Base-by-base conservation (phyloP, 1,140 invertebrate genomes). In the Gonioctena quinquepunctata region DNA sequence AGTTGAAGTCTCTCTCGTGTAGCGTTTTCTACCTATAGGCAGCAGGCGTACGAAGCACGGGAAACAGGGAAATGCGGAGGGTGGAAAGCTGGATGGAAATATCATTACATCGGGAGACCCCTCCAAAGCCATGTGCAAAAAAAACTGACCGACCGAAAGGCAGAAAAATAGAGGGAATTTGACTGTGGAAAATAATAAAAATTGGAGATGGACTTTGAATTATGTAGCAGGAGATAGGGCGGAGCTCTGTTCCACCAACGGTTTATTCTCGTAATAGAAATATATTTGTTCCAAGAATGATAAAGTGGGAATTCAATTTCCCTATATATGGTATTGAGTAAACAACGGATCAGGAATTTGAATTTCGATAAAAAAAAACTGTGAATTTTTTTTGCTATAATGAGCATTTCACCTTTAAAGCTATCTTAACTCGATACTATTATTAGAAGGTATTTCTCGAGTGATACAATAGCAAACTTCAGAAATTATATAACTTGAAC, bases 111-210 rank as follows among this genome's bases (percentile, higher is more conserved):
- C 75, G 77, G 77, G 69, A 76, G 77, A 69, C 71, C 76, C 76
- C 77, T 77, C 73, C 76, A 72, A 78, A 79, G 73, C 73, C 71
- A 71, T 66, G 73, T 66, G 71, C 77, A 77, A 78, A 76, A 78
- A n/a, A 80, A 78, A 79, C 78, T 78, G 80, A 78, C 77, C 77
- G 77, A 79, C 77, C 79, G 78, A 80, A 77, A 79, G 77, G 78
- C 78, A 80, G 78, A 80, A 80, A 81, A 81, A 81, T 80, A 80
- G 78, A 80, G 79, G 76, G 79, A 81, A 81, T 80, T 81, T 81
- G 78, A 81, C 80, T 81, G 80, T 79, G 80, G 80, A 81, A 81
- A 81, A 81, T 81, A 81, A 81, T 80, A 80, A 81, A 81, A 81
- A 80, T 81, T 81, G 77, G 77, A 81, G 77, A 80, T 80, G 80